These are phyloP conservation scores for Dendrocopos noguchii DNA, from an alignment of 2,113 vertebrate genomes.

Conservation along the genomic window DNA sequence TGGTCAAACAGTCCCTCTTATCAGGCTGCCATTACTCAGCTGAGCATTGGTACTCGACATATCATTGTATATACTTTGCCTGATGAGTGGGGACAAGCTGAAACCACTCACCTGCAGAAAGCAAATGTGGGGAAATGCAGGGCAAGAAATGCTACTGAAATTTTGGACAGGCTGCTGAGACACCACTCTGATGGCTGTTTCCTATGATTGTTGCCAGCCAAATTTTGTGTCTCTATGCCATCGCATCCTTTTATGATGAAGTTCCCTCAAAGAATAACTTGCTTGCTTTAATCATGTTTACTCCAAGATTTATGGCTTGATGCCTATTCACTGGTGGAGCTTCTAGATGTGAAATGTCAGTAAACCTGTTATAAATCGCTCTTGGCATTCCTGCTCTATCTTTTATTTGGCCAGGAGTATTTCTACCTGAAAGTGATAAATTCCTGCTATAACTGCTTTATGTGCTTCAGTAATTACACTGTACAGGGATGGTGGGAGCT, in stretches of 20 bases:
- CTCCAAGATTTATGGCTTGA: constrained; percentile 78
- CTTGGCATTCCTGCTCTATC: constrained; percentile 75
- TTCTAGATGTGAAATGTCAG: constrained; percentile 80
- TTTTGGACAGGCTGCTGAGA: constrained; percentile 46
- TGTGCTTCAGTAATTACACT: constrained; percentile 82
- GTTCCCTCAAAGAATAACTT: constrained; percentile 73
- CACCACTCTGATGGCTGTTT: constrained; percentile 67
- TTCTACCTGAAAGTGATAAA: constrained; percentile 85
- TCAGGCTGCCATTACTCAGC: not conserved
- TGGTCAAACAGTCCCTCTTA: rapidly evolving
- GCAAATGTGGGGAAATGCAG: rapidly evolving
- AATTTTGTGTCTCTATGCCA: constrained; percentile 45
- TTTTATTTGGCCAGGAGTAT: constrained; percentile 79
- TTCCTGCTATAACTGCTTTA: constrained; percentile 79
- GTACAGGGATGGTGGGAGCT: constrained; percentile 25
- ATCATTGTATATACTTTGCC: not conserved
- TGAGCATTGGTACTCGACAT: rapidly evolving
- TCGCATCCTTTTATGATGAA: constrained; percentile 67
- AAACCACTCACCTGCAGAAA: not conserved
- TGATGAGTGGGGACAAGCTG: rapidly evolving
- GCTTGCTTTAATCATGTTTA: constrained; percentile 77
- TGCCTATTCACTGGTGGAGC: constrained; percentile 71
- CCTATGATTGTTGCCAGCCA: constrained; percentile 56
- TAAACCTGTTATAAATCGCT: constrained; percentile 81
- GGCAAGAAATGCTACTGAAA: not conserved